Evolutionary conservation across 2,888 invertebrate genomes (phyloP).

Genomic region (Geotrupes spiniger): DNA sequence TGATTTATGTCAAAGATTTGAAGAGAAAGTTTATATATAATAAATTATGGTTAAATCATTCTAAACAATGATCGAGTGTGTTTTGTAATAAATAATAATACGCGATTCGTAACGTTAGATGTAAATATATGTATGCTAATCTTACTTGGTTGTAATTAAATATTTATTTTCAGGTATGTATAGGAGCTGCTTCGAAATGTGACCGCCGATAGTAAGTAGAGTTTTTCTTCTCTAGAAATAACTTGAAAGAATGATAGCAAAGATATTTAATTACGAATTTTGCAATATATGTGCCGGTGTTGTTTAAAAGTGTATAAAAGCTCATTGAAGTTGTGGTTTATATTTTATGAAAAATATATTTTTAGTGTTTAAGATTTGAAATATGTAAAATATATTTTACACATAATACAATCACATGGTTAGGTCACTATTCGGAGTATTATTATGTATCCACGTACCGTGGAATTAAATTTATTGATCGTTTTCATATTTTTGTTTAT

Average conservation of each 20-base stretch:
- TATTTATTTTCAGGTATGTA: constrained; percentile 14
- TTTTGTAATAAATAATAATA: background rate
- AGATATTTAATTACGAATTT: constrained; percentile 8
- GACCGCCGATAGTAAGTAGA: constrained; percentile 13
- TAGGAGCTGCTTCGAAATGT: background rate
- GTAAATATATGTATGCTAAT: too few relatives aligned
- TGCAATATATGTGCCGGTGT: constrained; percentile 5
- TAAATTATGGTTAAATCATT: constrained; percentile 3
- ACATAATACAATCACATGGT: too few relatives aligned
- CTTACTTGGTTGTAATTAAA: constrained; percentile 1
- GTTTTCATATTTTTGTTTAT: too few relatives aligned
- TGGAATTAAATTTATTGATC: too few relatives aligned
- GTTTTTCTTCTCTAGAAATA: constrained; percentile 11
- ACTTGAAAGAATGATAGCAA: constrained; percentile 3
- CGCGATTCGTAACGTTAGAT: background rate
- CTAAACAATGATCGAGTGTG: constrained; percentile 1
- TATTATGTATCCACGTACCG: too few relatives aligned
- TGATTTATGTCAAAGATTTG: constrained; percentile 7
- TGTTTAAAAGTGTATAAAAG: too few relatives aligned
- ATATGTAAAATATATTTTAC: too few relatives aligned
- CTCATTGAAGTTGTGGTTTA: too few relatives aligned
- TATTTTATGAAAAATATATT: too few relatives aligned
- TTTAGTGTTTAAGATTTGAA: too few relatives aligned
- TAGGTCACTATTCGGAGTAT: too few relatives aligned
- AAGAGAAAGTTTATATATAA: constrained; percentile 10